Evolutionary conservation across 2,888 invertebrate species (phyloP).

Genomic region (Tipula vernalis): DNA sequence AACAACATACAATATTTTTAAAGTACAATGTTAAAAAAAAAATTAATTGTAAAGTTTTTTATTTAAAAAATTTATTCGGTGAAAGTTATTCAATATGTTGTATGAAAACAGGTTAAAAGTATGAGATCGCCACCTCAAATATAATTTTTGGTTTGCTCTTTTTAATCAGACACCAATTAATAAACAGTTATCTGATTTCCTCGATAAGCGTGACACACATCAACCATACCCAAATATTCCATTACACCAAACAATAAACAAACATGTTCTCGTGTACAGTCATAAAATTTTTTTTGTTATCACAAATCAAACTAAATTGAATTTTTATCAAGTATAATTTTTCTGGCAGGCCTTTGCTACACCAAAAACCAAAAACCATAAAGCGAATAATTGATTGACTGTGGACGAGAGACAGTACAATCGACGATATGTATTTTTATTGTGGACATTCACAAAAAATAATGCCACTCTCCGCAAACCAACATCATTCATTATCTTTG

Average conservation of each 20-base stretch:
- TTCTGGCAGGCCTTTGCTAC: neutral
- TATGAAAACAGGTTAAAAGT: neutral
- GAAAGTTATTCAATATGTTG: neutral
- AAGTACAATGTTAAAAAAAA: neutral
- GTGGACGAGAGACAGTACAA: too few species aligned
- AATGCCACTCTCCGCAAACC: neutral
- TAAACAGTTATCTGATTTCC: neutral
- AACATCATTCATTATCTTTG: too few species aligned
- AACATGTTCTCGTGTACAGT: neutral
- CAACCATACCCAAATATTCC: neutral
- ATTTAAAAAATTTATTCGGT: neutral
- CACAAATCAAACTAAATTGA: neutral
- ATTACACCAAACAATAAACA: neutral
- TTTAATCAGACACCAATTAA: neutral
- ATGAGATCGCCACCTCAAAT: neutral
- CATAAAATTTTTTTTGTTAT: neutral
- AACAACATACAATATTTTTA: neutral
- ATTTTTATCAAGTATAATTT: neutral
- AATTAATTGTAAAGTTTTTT: neutral
- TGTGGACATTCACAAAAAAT: too few species aligned
- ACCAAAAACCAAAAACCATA: neutral
- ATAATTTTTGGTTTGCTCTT: neutral
- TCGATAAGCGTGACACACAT: neutral
- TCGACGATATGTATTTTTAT: too few species aligned
- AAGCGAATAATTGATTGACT: neutral